These are phyloP conservation scores for Nomada ferruginata DNA, from an alignment of 2,888 invertebrate species.

Conservation along the genomic window DNA sequence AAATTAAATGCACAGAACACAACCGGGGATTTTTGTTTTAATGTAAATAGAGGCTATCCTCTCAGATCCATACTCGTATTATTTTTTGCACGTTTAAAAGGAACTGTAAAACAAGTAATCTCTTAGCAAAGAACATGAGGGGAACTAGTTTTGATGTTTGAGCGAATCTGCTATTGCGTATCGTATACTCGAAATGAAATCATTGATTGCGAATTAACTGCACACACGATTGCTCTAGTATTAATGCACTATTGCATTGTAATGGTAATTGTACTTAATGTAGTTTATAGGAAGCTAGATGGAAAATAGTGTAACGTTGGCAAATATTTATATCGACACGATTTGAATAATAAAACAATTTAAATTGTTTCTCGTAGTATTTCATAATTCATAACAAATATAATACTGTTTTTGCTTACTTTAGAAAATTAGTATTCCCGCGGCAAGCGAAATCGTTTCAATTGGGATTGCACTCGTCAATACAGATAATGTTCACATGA, in stretches of 20 bases:
- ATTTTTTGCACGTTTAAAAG: background rate
- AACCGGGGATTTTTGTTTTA: background rate
- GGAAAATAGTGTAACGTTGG: background rate
- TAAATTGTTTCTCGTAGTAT: too few species aligned
- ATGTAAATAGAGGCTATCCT: background rate
- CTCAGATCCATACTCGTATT: background rate
- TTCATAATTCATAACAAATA: too few species aligned
- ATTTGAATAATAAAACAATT: too few species aligned
- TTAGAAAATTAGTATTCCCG: too few species aligned
- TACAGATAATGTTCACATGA: too few species aligned
- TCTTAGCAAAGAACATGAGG: background rate
- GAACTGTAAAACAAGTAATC: background rate
- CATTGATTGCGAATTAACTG: slow-evolving; percentile 3
- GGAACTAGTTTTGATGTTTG: background rate
- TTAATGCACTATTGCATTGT: background rate
- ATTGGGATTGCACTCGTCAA: too few species aligned
- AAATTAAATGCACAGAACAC: background rate
- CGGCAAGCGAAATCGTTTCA: too few species aligned
- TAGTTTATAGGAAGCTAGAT: background rate
- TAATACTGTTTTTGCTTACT: too few species aligned
- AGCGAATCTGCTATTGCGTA: background rate
- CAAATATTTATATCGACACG: too few species aligned
- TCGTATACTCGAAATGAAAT: slow-evolving; percentile 5
- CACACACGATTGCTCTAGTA: background rate
- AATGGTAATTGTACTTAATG: slow-evolving; percentile 12